A percentile compares a stretch with the other conserved stretches of the same genome.
Evolutionary conservation across 2,797 vertebrate species (phyloP).

Genomic region (Tangara arthus): DNA sequence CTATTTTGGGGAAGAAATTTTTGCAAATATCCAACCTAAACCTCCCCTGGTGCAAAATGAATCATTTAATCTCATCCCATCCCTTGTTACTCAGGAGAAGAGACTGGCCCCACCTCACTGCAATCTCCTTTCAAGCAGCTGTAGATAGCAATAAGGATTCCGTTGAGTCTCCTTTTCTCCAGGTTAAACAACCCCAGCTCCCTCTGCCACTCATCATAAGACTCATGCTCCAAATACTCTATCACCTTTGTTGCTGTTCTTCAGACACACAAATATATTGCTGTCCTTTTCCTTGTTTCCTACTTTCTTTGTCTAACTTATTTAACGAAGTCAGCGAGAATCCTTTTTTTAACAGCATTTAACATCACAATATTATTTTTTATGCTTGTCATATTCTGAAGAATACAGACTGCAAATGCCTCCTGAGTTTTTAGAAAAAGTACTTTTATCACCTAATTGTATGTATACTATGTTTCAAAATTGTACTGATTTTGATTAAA

Average conservation of each 20-base stretch:
- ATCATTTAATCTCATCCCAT: rapidly evolving
- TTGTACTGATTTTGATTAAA: not conserved
- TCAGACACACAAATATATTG: not conserved
- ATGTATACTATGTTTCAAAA: not conserved
- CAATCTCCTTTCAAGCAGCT: not conserved
- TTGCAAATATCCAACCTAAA: not conserved
- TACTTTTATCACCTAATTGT: not conserved
- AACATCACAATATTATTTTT: not conserved
- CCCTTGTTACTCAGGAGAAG: not conserved
- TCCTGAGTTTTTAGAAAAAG: not conserved
- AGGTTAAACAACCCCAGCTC: not conserved
- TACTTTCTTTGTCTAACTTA: not conserved
- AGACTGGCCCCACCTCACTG: not conserved
- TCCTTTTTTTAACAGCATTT: not conserved
- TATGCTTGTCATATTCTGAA: not conserved
- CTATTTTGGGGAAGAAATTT: not conserved
- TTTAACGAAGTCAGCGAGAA: not conserved
- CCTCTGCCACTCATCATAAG: not conserved
- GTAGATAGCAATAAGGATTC: not conserved
- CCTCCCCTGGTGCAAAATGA: not conserved
- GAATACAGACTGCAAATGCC: not conserved
- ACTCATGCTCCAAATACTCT: not conserved
- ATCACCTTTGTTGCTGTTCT: not conserved
- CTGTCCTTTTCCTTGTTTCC: not conserved
- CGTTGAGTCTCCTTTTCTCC: not conserved